Evolutionary conservation across 2,888 invertebrate genomes (phyloP).

Genomic region (Brachypalpus laphriformis): DNA sequence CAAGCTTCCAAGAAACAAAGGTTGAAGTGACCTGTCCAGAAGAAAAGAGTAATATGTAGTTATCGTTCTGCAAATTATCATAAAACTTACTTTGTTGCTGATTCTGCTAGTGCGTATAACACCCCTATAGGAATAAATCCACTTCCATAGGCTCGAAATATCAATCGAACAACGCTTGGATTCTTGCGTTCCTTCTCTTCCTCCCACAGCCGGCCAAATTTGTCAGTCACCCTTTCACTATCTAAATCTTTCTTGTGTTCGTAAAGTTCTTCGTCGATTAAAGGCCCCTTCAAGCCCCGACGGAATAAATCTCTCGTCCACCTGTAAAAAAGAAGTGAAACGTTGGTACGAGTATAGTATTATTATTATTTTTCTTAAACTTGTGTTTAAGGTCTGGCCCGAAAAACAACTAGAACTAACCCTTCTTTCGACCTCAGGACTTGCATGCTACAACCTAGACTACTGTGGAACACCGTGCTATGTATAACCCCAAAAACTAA

Average conservation of each 20-base stretch:
- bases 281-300: slow-evolving; percentile 83
- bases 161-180: slow-evolving; percentile 83
- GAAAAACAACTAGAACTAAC: too few relatives aligned
- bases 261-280: slow-evolving; percentile 85
- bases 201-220: slow-evolving; percentile 82
- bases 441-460: too few relatives aligned
- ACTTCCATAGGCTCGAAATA: slow-evolving; percentile 83
- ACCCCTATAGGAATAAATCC: slow-evolving; percentile 80
- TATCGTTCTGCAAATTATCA: background rate
- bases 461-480: too few relatives aligned
- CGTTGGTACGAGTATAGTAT: background rate
- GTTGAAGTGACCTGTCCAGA: slow-evolving; percentile 85
- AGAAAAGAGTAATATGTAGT: background rate
- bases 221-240: slow-evolving; percentile 83
- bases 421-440: too few relatives aligned
- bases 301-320: slow-evolving; percentile 83
- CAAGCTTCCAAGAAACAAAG: slow-evolving; percentile 86
- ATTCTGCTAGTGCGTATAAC: slow-evolving; percentile 78
- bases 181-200: slow-evolving; percentile 79
- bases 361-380: too few relatives aligned
- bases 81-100: slow-evolving; percentile 79
- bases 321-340: slow-evolving; percentile 76
- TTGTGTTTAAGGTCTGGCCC: too few relatives aligned
- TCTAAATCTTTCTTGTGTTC: slow-evolving; percentile 84
- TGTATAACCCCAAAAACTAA: too few relatives aligned